Base-by-base conservation (phyloP, 1,140 invertebrate genomes). In the Calosoma granatense region DNA sequence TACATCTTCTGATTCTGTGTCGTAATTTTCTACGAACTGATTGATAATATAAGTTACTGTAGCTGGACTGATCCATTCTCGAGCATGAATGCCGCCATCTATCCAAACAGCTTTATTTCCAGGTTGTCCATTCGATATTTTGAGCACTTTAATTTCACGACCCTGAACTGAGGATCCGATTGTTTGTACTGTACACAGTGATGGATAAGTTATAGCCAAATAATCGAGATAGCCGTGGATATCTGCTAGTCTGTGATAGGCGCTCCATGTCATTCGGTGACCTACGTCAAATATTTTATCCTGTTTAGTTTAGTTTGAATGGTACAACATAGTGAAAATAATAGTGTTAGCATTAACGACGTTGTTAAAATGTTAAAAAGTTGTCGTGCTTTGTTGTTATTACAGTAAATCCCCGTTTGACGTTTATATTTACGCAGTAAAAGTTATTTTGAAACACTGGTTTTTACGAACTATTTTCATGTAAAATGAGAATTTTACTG, bases 51-150 rank as follows among this genome's bases (percentile, higher is more conserved):
- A 94, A 17, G 90, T 84, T 11, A 88, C 86, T 0, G 87, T 86
- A 0, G 92, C 90, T 1, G 90, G 86, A 51, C 90, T 84, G 56
- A 96, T 92, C 92, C 93, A 96, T 75, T 96, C 92, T 23, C 92
- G 72, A 0, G 91, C 92, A 65, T 96, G 93, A 64, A 94, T 91
- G 12, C 90, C 91, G 72, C 79, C 78, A 65, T 85, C 82, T 51
- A 82, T 77, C 72, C 81, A 84, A n/a, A 82, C 70, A 1, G 79
- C 79, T 57, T 80, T 79, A 64, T 84, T 84, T 2, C 67, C 71
- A 19, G 73, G 59, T 41, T 80, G 76, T 14, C 81, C 80, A 65
- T 83, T 75, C 1, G 84, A 87, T 26, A 88, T 86, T 57, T 83
- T 79, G 22, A 82, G 70, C 14, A 88, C 70, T 71, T 85, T 87